Evolutionary conservation across 2,797 vertebrate species (phyloP), one percentile per base, ranked within the genome.

Genomic region (Anguilla megastoma): DNA sequence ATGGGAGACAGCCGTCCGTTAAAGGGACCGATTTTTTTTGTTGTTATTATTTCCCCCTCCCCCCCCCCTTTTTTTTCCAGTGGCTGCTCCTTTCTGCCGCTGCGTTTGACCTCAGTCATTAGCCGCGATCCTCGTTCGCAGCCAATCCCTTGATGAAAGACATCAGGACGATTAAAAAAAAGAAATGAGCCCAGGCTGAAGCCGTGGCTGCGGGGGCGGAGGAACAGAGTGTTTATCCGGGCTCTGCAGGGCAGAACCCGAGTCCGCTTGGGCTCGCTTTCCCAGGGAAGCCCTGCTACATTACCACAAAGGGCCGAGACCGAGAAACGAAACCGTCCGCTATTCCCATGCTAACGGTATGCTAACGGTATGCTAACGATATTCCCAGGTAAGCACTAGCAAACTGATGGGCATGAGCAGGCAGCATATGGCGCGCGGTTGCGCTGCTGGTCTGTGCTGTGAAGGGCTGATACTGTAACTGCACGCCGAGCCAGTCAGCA

Each of bases 41-140:
- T 63, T 63, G 16, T 21, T 63, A 8, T 52, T 52, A 8, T 52
- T 52, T n/a, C n/a, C n/a, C n/a, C n/a, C n/a, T 50, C 48, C n/a
- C 14, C 6, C 6, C 24, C 18, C 60, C 60, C 56, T 74, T 1
- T 82, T 82, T 50, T n/a, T 82, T 84, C 58, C 24, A 50, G 60
- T 36, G 58, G 56, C 41, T 52, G 87, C 87, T 71, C 24, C 87
- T 54, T 52, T 24, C 12, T 24, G 80, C 85, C 41, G 16, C 60
- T 27, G 41, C 7, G 80, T 84, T 66, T 87, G 87, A 87, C 87
- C 87, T 54, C 27, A 36, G 52, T 54, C 80, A 84, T 87, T 87
- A 69, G 60, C 27, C 14, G 58, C 16, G 48, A 60, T 48, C 80
- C 63, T 82, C 87, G 58, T 66, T 84, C 4, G 56, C 45, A 24